Evolutionary conservation across 2,797 vertebrate species (phyloP).

Genomic region (Hydrolagus colliei): DNA sequence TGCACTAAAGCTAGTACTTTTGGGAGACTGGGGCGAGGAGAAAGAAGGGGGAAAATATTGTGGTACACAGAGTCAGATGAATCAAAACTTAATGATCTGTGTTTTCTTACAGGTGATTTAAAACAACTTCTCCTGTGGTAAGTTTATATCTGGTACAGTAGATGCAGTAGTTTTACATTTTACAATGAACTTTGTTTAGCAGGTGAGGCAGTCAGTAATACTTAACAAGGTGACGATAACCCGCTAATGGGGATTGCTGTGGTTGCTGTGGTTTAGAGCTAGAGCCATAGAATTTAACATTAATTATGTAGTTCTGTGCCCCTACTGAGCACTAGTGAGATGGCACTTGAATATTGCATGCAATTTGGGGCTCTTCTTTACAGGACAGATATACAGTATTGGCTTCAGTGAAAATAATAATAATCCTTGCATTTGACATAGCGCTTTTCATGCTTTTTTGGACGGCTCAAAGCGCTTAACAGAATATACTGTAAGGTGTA

Average conservation of each 20-base stretch:
- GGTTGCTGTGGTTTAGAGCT: not conserved
- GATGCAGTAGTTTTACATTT: not conserved
- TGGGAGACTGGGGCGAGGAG: too few relatives aligned
- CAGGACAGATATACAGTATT: too few relatives aligned
- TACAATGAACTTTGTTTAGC: not conserved
- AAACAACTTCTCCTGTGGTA: conserved; percentile 77
- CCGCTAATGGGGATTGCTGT: not conserved
- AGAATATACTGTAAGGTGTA: too few relatives aligned
- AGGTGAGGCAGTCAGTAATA: not conserved
- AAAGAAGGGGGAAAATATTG: conserved; percentile 33
- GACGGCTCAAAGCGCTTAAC: too few relatives aligned
- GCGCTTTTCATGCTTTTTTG: too few relatives aligned
- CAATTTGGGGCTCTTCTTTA: too few relatives aligned
- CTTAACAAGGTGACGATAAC: not conserved
- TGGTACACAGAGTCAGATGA: not conserved
- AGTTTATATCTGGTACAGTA: conserved; percentile 40
- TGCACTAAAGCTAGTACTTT: too few relatives aligned
- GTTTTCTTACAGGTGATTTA: conserved; percentile 64
- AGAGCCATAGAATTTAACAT: not conserved
- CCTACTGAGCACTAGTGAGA: not conserved
- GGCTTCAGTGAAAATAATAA: too few relatives aligned
- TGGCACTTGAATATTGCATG: too few relatives aligned
- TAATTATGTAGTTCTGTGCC: not conserved
- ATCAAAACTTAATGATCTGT: conserved; percentile 12
- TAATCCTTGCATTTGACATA: too few relatives aligned